Conservation (phyloP, 2,113 vertebrate species). For the Tamias sibiricus region DNA sequence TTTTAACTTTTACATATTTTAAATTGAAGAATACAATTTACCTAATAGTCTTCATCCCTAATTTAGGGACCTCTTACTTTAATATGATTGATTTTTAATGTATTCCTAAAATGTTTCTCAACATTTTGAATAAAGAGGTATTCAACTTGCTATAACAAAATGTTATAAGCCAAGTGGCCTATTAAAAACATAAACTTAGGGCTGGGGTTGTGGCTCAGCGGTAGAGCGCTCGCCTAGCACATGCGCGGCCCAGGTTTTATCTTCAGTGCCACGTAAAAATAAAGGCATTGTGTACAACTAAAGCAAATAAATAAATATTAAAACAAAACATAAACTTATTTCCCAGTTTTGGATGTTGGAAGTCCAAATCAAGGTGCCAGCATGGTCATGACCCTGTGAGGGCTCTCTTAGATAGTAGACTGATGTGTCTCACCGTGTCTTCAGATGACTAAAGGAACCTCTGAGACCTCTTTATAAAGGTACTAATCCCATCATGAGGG, state of each 20-base stretch:
- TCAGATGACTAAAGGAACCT: not conserved
- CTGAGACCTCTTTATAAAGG: not conserved
- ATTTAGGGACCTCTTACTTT: not conserved
- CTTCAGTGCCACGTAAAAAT: no score
- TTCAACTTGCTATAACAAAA: not conserved
- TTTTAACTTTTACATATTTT: constrained; percentile 13
- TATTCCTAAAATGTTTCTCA: constrained; percentile 17
- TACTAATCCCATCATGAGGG: not conserved
- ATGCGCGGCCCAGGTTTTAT: no score
- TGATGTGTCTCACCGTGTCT: not conserved
- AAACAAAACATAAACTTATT: not conserved
- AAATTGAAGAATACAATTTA: not conserved
- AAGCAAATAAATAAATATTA: no score
- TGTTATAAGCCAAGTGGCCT: not conserved
- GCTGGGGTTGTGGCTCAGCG: no score
- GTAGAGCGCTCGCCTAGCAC: no score
- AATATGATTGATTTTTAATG: not conserved
- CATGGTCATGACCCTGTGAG: not conserved
- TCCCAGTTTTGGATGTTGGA: not conserved
- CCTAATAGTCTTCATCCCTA: not conserved
- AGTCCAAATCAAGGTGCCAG: not conserved
- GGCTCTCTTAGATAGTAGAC: not conserved
- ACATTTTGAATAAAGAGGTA: not conserved
- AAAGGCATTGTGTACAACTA: no score
- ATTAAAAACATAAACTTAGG: not conserved